phyloP scores from a whole-genome alignment of 2,888 invertebrate genomes.

The Chironomus tentans region DNA sequence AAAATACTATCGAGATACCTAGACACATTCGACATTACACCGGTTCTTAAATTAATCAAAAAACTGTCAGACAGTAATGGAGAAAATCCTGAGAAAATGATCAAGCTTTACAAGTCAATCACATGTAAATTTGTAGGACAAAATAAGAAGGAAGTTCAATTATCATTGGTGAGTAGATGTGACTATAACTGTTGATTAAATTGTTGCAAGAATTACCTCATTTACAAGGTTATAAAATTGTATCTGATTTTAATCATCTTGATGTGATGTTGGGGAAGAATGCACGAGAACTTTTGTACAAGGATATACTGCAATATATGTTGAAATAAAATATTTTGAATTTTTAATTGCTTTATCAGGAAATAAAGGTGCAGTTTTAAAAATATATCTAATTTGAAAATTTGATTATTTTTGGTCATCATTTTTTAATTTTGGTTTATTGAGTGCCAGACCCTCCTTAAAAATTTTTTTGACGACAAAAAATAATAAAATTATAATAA shows the following conservation, averaged over 20 bases:
- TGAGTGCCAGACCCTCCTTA: too few relatives aligned
- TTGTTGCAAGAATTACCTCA: not conserved
- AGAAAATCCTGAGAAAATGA: not conserved
- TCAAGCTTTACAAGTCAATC: not conserved
- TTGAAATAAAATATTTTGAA: not conserved
- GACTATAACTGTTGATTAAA: not conserved
- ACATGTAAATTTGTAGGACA: not conserved
- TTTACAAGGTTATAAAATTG: not conserved
- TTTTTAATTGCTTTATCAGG: slow-evolving; percentile 31
- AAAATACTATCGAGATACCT: not conserved
- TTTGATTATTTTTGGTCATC: too few relatives aligned
- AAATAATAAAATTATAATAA: too few relatives aligned
- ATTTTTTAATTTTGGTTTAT: too few relatives aligned
- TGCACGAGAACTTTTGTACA: too few relatives aligned
- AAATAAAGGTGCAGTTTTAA: too few relatives aligned
- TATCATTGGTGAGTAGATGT: not conserved
- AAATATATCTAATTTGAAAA: too few relatives aligned
- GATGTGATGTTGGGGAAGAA: too few relatives aligned
- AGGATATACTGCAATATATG: not conserved
- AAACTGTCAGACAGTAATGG: not conserved
- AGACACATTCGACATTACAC: not conserved
- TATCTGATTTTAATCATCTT: not conserved
- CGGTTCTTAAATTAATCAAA: not conserved
- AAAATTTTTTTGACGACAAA: too few relatives aligned
- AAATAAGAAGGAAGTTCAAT: not conserved